These are phyloP conservation scores for Ormia ochracea DNA, from an alignment of 2,888 invertebrate species.

Conservation along the genomic window DNA sequence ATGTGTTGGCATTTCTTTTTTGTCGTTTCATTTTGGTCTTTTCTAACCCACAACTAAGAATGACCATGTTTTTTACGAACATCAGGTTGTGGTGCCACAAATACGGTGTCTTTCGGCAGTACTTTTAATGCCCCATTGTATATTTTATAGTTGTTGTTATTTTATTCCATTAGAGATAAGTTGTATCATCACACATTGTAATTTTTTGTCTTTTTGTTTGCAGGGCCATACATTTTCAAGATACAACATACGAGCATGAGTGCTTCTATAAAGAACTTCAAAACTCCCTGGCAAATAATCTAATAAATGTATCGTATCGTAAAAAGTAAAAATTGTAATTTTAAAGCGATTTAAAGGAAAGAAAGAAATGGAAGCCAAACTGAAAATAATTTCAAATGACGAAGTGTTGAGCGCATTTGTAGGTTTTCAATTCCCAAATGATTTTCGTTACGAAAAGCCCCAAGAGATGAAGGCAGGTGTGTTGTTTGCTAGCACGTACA, in stretches of 20 bases:
- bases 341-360: not conserved
- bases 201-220: not conserved
- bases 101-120: not conserved
- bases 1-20: slow-evolving; percentile 49
- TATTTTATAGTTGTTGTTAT: slow-evolving; percentile 1
- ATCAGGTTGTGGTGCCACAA: not conserved
- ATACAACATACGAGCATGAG: not conserved
- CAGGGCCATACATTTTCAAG: slow-evolving; percentile 1
- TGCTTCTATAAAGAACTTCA: not conserved
- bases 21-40: slow-evolving; percentile 4
- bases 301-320: slow-evolving; percentile 28
- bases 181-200: slow-evolving; percentile 42
- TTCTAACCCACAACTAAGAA: slow-evolving; percentile 42
- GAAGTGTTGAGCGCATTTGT: slow-evolving; percentile 46
- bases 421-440: not conserved
- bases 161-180: slow-evolving; percentile 46
- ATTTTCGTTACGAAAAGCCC: not conserved
- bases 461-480: slow-evolving; percentile 24
- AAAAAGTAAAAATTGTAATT: slow-evolving; percentile 11
- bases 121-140: slow-evolving; percentile 6
- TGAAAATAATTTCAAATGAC: slow-evolving; percentile 20
- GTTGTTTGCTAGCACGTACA: slow-evolving; percentile 16
- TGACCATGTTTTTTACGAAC: slow-evolving; percentile 27
- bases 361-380: not conserved
- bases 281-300: slow-evolving; percentile 41